Conservation (phyloP, 2,113 vertebrate genomes). For the Acanthisitta chloris region DNA sequence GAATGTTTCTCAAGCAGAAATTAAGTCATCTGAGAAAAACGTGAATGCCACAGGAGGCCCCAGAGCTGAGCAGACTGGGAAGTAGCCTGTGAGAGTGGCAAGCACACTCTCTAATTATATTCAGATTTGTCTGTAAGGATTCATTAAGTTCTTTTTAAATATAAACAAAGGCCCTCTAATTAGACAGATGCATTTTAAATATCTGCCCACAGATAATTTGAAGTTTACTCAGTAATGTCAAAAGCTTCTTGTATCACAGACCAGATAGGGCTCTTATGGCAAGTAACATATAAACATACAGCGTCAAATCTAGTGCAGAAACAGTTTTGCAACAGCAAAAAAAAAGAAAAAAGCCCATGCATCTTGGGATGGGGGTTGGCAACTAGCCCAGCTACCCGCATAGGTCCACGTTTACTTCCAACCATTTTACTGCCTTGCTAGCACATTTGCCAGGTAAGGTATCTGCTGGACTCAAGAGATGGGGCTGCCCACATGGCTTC, state of each 20-base stretch:
- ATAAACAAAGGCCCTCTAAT: slow-evolving; percentile 54
- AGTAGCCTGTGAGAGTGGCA: not conserved
- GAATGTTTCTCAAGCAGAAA: not conserved
- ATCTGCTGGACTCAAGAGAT: not conserved
- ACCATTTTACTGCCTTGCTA: not conserved
- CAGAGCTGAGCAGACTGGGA: not conserved
- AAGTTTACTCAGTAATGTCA: slow-evolving; percentile 65
- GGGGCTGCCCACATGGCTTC: not conserved
- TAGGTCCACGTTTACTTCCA: not conserved
- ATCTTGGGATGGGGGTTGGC: not conserved
- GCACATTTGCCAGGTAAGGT: not conserved
- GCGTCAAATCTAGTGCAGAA: not conserved
- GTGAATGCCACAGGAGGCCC: not conserved
- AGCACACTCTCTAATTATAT: slow-evolving; percentile 1
- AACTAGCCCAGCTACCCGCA: not conserved
- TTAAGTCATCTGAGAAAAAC: not conserved
- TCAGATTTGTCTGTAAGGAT: not conserved
- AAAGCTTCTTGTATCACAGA: slow-evolving; percentile 21
- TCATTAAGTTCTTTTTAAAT: slow-evolving; percentile 11
- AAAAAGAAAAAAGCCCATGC: not conserved
- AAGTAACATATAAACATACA: slow-evolving; percentile 21
- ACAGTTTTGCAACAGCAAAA: not conserved
- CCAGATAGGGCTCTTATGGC: not conserved
- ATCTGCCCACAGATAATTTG: slow-evolving; percentile 32
- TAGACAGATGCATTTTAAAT: slow-evolving; percentile 34